Evolutionary conservation across 2,797 vertebrate species (phyloP).

Genomic region (Hoplostethus mediterraneus): DNA sequence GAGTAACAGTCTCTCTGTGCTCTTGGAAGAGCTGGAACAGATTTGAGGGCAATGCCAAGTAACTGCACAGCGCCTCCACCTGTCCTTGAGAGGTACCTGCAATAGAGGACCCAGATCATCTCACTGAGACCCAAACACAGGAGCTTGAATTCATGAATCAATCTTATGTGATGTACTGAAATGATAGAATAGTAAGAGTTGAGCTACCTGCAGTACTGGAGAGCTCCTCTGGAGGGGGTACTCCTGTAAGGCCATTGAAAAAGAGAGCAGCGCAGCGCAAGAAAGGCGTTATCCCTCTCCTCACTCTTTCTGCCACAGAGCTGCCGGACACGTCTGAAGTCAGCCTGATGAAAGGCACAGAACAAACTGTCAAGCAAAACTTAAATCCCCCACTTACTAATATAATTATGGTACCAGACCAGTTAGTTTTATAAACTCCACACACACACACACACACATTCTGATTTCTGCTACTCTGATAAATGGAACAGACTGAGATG

Average conservation of each 20-base stretch:
- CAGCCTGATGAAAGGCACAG: slow-evolving; percentile 74
- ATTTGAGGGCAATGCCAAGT: slow-evolving; percentile 93
- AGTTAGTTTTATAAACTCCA: background rate
- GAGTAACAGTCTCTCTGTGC: slow-evolving; percentile 87
- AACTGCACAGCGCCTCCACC: slow-evolving; percentile 92
- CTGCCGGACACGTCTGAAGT: slow-evolving; percentile 85
- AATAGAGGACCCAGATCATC: slow-evolving; percentile 53
- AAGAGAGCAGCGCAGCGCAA: slow-evolving; percentile 94
- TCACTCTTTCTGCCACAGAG: slow-evolving; percentile 89
- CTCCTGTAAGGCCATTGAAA: slow-evolving; percentile 95
- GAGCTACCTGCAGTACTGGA: slow-evolving; percentile 76
- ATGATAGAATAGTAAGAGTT: background rate
- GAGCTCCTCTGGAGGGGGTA: slow-evolving; percentile 93
- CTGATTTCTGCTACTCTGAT: too few relatives aligned
- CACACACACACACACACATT: too few relatives aligned
- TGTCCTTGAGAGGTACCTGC: slow-evolving; percentile 89
- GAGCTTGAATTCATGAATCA: slow-evolving; percentile 10
- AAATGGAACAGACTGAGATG: too few relatives aligned
- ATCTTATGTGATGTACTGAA: background rate
- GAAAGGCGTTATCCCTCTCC: slow-evolving; percentile 91
- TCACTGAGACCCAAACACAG: background rate
- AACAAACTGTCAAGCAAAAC: slow-evolving; percentile 22
- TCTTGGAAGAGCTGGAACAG: slow-evolving; percentile 96
- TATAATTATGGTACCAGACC: too few relatives aligned
- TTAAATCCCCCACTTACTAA: background rate